Conservation (phyloP, 2,888 invertebrate species). For the Tachina fera region DNA sequence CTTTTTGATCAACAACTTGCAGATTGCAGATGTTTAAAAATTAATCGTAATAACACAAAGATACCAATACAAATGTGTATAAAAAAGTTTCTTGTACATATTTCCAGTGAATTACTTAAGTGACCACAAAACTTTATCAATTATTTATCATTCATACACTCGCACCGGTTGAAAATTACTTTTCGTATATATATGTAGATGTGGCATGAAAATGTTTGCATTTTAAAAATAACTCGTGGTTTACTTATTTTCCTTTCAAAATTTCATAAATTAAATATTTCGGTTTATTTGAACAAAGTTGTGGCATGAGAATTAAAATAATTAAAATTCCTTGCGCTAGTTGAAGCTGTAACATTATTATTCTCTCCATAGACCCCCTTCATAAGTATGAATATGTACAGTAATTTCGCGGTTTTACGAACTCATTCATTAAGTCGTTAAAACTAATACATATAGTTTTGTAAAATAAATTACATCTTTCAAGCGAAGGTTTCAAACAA, state of each 20-base stretch:
- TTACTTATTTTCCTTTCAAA: not conserved
- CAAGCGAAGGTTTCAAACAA: too few relatives aligned
- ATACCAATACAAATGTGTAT: not conserved
- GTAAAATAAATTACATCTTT: too few relatives aligned
- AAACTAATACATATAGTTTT: too few relatives aligned
- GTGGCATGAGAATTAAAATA: too few relatives aligned
- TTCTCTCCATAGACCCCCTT: too few relatives aligned
- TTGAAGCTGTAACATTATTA: too few relatives aligned
- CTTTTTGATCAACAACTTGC: constrained; percentile 58
- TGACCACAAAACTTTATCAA: constrained; percentile 57
- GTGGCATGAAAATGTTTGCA: too few relatives aligned
- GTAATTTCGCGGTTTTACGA: too few relatives aligned
- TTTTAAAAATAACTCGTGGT: constrained; percentile 18
- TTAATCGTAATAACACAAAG: constrained; percentile 26
- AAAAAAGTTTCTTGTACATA: not conserved
- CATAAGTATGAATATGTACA: too few relatives aligned
- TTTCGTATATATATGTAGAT: not conserved
- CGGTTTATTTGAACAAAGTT: too few relatives aligned
- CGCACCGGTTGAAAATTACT: not conserved
- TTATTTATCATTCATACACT: constrained; percentile 19
- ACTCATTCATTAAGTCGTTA: too few relatives aligned
- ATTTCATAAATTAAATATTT: not conserved
- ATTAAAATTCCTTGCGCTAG: too few relatives aligned
- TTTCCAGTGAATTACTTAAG: constrained; percentile 37
- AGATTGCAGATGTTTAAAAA: constrained; percentile 52